Evolutionary conservation across 1,140 invertebrate species (phyloP), one percentile per base, ranked within the genome.

Genomic region (Lasaia peninsularis): DNA sequence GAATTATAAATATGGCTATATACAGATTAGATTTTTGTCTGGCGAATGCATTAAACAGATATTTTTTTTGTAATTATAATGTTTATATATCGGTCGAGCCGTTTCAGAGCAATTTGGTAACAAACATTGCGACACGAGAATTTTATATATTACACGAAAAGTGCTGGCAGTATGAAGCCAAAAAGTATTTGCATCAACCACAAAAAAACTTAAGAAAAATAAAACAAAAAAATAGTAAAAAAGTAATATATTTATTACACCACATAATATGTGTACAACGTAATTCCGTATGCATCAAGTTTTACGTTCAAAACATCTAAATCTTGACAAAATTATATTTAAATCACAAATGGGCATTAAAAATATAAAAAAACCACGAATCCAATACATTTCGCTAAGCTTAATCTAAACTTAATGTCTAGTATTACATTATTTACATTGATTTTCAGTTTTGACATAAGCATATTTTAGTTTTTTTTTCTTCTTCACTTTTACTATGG

Each of bases 211-310:
- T n/a, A 1, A n/a, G 5, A 35, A 2, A n/a, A 35, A 35, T 34
- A 2, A 35, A 35, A 4, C 10, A n/a, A 12, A n/a, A n/a, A 35
- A 35, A 12, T n/a, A 35, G n/a, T 16, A 18, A 40, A 16, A 44
- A 44, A 44, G 40, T 10, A 44, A 44, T 44, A 44, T 18, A 44
- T 44, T 44, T 44, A 44, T 20, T 44, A 44, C 3, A 44, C 40
- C 40, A 44, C 40, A 44, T 44, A 44, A 44, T 20, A 44, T 44
- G 40, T 20, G 40, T 44, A 44, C 40, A 44, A 44, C 40, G 40
- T 44, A 44, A 10, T 44, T 18, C 18, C 37, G 2, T 20, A 44
- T 44, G 40, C 16, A 18, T 40, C 14, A 16, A 11, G 40, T 44
- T 44, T 18, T 18, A 44, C 18, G 18, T 44, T 44, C 10, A 44